Evolutionary conservation across 2,888 invertebrate genomes (phyloP).

Genomic region (Tinea trinotella): DNA sequence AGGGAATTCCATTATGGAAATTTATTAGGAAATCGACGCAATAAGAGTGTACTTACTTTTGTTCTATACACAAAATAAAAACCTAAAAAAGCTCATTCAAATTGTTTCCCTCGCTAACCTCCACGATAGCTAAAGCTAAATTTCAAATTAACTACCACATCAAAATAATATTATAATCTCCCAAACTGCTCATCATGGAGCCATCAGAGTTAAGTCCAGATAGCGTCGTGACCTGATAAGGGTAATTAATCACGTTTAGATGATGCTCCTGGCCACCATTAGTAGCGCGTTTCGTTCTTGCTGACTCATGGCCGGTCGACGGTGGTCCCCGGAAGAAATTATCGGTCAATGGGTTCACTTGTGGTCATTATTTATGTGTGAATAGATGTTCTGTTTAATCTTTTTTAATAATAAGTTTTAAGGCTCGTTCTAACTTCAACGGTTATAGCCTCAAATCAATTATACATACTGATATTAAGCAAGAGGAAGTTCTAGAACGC

Average conservation of each 20-base stretch:
- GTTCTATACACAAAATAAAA: no score
- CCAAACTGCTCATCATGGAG: conserved; percentile 54
- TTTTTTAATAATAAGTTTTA: no score
- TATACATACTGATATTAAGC: no score
- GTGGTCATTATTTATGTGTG: not conserved
- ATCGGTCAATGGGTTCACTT: conserved; percentile 14
- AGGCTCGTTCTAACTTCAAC: no score
- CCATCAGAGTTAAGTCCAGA: conserved; percentile 46
- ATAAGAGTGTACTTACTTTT: no score
- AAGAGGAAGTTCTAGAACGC: no score
- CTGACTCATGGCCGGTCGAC: conserved; percentile 47
- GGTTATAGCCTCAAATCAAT: no score
- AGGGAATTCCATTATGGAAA: no score
- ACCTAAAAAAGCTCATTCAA: no score
- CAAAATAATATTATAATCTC: conserved; percentile 22
- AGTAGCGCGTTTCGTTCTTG: conserved; percentile 26
- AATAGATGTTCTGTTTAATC: not conserved
- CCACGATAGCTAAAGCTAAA: no score
- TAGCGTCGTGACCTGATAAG: conserved; percentile 46
- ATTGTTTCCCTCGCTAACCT: no score
- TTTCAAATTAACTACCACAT: conserved; percentile 23
- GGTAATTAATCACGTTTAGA: conserved; percentile 51
- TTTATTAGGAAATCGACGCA: no score
- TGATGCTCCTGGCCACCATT: conserved; percentile 24
- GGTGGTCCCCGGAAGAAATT: conserved; percentile 15